These are phyloP conservation scores for Harmothoe impar DNA, from an alignment of 2,888 invertebrate genomes.

Conservation along the genomic window DNA sequence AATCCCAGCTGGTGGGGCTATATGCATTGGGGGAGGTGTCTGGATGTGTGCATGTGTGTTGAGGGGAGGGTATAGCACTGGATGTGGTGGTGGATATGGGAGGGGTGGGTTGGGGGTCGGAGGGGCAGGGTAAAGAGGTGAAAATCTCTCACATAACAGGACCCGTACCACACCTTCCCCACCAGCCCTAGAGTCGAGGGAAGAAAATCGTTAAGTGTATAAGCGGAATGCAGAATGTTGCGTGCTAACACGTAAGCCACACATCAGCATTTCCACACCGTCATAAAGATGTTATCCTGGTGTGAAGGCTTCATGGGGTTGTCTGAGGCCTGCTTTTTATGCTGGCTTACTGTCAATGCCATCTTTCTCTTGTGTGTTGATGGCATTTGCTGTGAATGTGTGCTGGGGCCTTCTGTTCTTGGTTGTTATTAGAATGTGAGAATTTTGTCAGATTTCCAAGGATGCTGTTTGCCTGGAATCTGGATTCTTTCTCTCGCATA, in stretches of 20 bases:
- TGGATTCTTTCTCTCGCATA: too few species aligned
- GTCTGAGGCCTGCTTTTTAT: too few species aligned
- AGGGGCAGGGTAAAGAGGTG: not conserved
- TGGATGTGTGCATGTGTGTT: not conserved
- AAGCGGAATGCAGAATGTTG: constrained; percentile 12
- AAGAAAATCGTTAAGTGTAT: not conserved
- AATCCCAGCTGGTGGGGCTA: not conserved
- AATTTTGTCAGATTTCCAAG: too few species aligned
- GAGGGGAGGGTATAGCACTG: not conserved
- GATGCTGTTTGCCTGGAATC: too few species aligned
- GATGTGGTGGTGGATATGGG: not conserved
- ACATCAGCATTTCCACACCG: constrained; percentile 8
- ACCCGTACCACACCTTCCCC: too few species aligned
- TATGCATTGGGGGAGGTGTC: not conserved
- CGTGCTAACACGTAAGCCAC: not conserved
- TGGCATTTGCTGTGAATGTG: too few species aligned
- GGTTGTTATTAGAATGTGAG: too few species aligned
- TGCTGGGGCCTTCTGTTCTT: too few species aligned
- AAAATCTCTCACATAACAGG: not conserved
- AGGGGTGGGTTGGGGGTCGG: not conserved
- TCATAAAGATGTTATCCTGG: not conserved
- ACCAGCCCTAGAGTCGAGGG: not conserved
- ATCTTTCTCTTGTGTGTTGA: too few species aligned
- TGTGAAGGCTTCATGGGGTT: not conserved
- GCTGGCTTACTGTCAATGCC: too few species aligned